Percentiles rank a stretch among this genome's conserved stretches.
phyloP scores from a whole-genome alignment of 2,888 invertebrate species.

The Emmelina monodactyla region DNA sequence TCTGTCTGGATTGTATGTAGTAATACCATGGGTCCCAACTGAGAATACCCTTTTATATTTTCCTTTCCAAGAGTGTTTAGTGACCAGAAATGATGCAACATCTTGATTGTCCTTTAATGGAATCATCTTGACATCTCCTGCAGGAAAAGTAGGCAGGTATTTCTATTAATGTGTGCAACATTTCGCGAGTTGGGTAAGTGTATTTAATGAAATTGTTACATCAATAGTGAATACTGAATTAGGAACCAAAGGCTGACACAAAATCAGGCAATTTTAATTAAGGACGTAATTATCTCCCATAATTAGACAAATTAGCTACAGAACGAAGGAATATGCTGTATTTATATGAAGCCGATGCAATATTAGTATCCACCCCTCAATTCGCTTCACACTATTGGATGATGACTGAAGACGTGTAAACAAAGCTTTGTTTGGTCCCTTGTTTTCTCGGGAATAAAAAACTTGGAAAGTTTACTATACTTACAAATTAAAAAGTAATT shows the following conservation, averaged over 20 bases:
- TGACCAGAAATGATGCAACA: constrained; percentile 95
- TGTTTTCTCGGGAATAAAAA: not conserved
- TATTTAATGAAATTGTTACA: not conserved
- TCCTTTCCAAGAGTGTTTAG: constrained; percentile 99
- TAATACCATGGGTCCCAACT: constrained; percentile 92
- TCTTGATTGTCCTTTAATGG: constrained; percentile 93
- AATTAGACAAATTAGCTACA: not conserved
- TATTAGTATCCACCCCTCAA: constrained; percentile 55
- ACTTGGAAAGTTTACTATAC: constrained; percentile 24
- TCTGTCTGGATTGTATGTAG: constrained; percentile 88
- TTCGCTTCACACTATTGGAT: constrained; percentile 14
- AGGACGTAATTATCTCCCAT: not conserved
- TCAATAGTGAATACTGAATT: not conserved
- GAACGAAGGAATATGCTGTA: not conserved
- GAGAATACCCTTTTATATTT: constrained; percentile 99
- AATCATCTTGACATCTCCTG: constrained; percentile 75
- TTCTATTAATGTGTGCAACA: too few species aligned
- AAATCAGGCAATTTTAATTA: not conserved
- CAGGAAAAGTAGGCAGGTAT: constrained; percentile 14
- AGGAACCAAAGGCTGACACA: not conserved
- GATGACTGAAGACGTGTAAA: constrained; percentile 60
- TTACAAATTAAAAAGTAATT: constrained; percentile 32
- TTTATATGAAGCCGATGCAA: constrained; percentile 22
- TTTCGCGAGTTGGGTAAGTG: too few species aligned
- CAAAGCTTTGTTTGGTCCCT: constrained; percentile 29